Conservation (phyloP, 2,888 invertebrate species). For the Callyntrura sp. region DNA sequence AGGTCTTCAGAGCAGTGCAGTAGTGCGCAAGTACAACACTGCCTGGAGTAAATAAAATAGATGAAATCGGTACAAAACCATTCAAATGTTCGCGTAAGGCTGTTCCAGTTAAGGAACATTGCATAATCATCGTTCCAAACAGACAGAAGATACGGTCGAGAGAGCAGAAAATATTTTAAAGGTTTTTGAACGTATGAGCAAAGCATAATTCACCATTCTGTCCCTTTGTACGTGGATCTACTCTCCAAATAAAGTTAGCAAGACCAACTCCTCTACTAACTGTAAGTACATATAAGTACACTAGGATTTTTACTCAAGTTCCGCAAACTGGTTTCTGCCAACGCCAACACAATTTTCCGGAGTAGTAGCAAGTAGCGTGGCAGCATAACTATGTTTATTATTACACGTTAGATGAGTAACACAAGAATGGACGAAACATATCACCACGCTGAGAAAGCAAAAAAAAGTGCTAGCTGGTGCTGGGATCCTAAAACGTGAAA, state of each 20-base stretch:
- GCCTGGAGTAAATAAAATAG: background rate
- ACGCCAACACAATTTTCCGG: constrained; percentile 42
- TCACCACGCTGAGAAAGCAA: background rate
- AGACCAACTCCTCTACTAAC: background rate
- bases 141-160: constrained; percentile 12
- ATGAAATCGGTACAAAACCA: background rate
- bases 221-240: background rate
- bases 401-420: background rate
- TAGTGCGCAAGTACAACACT: background rate
- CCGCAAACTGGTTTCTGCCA: constrained; percentile 47
- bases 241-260: background rate
- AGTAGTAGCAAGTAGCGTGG: background rate
- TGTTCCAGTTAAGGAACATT: background rate
- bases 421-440: background rate
- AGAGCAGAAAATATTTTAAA: constrained; percentile 30
- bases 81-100: too few species aligned
- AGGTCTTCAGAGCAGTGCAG: background rate
- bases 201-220: constrained; percentile 36
- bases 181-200: constrained; percentile 22
- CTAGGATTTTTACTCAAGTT: background rate
- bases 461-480: too few species aligned
- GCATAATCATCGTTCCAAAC: constrained; percentile 22
- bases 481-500: background rate
- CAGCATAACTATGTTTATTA: background rate
- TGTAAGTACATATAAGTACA: background rate